Evolutionary conservation across 1,140 invertebrate species (phyloP).

Genomic region (Pissodes strobi): DNA sequence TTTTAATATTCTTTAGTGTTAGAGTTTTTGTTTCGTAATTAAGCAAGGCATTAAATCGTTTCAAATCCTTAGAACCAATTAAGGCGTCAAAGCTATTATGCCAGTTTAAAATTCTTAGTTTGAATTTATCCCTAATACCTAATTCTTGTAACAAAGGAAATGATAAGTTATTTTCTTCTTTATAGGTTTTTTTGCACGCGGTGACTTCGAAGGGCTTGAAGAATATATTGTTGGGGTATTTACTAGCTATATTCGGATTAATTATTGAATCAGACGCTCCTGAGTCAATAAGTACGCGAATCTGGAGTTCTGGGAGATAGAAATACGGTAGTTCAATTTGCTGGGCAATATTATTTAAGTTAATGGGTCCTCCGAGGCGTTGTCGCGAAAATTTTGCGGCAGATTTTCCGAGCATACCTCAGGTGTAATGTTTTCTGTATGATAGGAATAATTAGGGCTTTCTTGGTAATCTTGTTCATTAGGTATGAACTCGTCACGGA

Average conservation of each 20-base stretch:
- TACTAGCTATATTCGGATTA: too few relatives aligned
- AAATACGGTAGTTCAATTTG: too few relatives aligned
- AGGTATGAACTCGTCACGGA: too few relatives aligned
- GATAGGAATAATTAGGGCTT: not conserved
- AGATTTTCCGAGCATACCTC: not conserved
- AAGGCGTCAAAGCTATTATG: constrained; percentile 9
- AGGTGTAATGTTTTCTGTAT: not conserved
- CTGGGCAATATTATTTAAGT: too few relatives aligned
- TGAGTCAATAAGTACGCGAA: too few relatives aligned
- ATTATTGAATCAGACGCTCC: too few relatives aligned
- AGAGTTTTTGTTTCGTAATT: constrained; percentile 8
- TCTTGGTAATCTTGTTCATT: too few relatives aligned
- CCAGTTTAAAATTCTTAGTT: constrained; percentile 10
- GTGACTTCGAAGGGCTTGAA: too few relatives aligned
- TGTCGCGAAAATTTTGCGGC: constrained; percentile 2
- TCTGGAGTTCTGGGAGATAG: too few relatives aligned
- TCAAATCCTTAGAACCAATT: constrained; percentile 1
- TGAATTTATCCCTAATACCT: not conserved
- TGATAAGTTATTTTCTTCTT: too few relatives aligned
- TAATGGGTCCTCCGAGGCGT: not conserved
- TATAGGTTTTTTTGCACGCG: too few relatives aligned
- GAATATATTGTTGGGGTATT: too few relatives aligned
- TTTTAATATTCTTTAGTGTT: not conserved
- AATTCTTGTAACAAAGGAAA: constrained; percentile 11
- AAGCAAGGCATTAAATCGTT: not conserved